Conservation (phyloP, 2,113 vertebrate species). For the Chloebia gouldiae region DNA sequence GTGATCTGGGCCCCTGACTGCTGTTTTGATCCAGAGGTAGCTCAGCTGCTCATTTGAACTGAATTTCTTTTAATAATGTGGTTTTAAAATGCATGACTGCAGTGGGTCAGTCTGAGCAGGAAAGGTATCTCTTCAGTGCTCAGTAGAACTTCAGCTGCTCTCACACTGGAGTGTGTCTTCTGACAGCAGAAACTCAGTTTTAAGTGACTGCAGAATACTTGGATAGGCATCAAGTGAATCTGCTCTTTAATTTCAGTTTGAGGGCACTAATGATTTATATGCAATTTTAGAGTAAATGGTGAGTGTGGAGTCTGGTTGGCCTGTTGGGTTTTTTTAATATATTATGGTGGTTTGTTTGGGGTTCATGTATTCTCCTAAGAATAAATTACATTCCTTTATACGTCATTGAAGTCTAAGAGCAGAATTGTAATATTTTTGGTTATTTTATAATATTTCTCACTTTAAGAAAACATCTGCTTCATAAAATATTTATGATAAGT, state of each 20-base stretch:
- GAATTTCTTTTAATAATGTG: background rate
- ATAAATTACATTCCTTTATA: background rate
- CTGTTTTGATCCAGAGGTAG: background rate
- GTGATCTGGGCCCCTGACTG: background rate
- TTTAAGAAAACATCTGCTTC: background rate
- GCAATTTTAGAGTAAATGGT: background rate
- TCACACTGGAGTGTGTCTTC: fast-evolving
- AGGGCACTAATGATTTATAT: background rate
- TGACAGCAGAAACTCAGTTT: background rate
- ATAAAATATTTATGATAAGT: background rate
- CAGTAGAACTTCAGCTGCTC: background rate
- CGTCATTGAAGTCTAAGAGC: background rate
- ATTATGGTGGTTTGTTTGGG: background rate
- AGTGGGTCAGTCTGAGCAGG: background rate
- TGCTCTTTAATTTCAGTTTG: background rate
- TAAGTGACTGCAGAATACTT: background rate
- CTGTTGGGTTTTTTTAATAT: background rate
- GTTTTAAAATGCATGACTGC: background rate
- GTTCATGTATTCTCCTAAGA: background rate
- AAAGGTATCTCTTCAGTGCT: background rate
- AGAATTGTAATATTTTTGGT: background rate
- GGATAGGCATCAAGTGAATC: background rate
- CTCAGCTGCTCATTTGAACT: background rate
- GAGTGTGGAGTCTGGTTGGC: background rate
- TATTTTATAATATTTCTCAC: background rate